These are phyloP conservation scores for Cepphus grylle DNA, from an alignment of 2,113 vertebrate species.

Conservation along the genomic window DNA sequence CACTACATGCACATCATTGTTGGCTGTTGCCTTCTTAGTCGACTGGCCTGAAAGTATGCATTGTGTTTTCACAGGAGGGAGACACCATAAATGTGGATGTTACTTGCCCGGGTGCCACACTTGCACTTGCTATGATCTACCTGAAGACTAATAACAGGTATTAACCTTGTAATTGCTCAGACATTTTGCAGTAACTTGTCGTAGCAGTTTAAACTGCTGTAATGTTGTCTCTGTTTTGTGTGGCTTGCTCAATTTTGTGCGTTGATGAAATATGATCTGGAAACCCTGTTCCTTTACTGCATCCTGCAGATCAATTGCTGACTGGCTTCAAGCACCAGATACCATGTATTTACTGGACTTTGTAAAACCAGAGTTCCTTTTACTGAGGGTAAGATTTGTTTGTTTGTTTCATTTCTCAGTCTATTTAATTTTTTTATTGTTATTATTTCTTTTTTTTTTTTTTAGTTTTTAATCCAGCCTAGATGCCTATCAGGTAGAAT, in stretches of 20 bases:
- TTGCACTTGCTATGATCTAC: slow-evolving; percentile 98
- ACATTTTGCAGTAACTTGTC: background rate
- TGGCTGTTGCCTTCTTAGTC: background rate
- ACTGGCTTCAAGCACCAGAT: slow-evolving; percentile 95
- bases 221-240: background rate
- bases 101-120: slow-evolving; percentile 93
- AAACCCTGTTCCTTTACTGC: background rate
- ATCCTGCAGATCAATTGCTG: slow-evolving; percentile 89
- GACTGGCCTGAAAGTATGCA: background rate
- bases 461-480: background rate
- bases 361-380: slow-evolving; percentile 95
- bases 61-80: slow-evolving; percentile 83
- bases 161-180: background rate
- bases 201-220: background rate
- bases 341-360: slow-evolving; percentile 98
- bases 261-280: background rate
- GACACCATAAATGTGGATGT: slow-evolving; percentile 98
- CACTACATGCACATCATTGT: background rate
- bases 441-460: background rate
- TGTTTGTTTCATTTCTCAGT: background rate
- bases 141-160: slow-evolving; percentile 98
- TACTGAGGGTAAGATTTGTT: slow-evolving; percentile 84
- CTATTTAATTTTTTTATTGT: background rate
- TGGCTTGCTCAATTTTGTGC: background rate
- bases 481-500: background rate